These are phyloP conservation scores for Salminus brasiliensis DNA, from an alignment of 2,113 vertebrate species.

Conservation along the genomic window DNA sequence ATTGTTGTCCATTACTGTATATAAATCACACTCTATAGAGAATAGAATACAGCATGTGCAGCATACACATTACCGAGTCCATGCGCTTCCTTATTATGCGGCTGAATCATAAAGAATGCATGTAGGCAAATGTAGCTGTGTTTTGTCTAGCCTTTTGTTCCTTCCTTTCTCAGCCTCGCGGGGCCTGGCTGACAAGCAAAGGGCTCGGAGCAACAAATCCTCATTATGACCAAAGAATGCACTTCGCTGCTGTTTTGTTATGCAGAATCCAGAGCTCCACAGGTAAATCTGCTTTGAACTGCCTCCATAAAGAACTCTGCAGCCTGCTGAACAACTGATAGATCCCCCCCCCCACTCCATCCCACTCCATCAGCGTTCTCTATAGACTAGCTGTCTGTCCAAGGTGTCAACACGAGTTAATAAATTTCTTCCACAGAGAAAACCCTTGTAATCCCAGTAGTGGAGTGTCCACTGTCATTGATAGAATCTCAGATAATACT, in stretches of 20 bases:
- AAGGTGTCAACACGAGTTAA: constrained; percentile 74
- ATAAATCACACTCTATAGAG: no score
- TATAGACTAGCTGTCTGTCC: constrained; percentile 65
- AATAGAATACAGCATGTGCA: no score
- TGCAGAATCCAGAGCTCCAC: not conserved
- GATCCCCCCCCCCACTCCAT: not conserved
- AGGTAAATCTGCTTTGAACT: not conserved
- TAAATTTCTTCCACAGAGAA: constrained; percentile 70
- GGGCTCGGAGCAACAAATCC: not conserved
- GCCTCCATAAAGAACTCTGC: not conserved
- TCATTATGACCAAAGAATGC: constrained; percentile 1
- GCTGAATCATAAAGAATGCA: not conserved
- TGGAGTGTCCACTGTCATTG: constrained; percentile 66
- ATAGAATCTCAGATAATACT: constrained; percentile 71
- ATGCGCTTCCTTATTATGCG: not conserved
- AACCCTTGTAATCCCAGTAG: constrained; percentile 71
- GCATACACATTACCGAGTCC: no score
- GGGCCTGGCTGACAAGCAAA: not conserved
- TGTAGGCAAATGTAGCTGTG: not conserved
- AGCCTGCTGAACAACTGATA: not conserved
- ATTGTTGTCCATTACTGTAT: no score
- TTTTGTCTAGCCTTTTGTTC: constrained; percentile 5
- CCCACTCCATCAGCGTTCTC: constrained; percentile 28
- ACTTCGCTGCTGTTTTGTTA: not conserved
- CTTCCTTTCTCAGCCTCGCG: not conserved